Percentiles rank a stretch among this genome's conserved stretches.
Evolutionary conservation across 2,113 vertebrate genomes (phyloP).

Genomic region (Chamaetylas fuelleborni): DNA sequence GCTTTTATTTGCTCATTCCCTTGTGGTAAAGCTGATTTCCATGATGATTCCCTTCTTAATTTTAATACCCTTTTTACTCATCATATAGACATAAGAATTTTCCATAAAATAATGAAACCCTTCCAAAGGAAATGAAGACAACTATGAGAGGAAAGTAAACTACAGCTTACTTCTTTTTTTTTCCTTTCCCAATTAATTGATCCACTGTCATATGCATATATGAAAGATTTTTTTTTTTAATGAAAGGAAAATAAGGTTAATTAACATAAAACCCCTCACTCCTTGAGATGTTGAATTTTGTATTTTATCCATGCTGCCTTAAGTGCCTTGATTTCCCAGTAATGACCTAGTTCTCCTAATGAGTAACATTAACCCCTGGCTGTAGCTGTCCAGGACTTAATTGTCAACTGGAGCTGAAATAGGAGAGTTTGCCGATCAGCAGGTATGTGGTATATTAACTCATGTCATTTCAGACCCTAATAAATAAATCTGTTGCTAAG

Average conservation of each 20-base stretch:
- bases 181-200: conserved; percentile 89
- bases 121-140: conserved; percentile 85
- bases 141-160: conserved; percentile 90
- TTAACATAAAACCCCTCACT: conserved; percentile 98
- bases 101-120: conserved; percentile 89
- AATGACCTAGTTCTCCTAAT: conserved; percentile 99
- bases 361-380: conserved; percentile 99
- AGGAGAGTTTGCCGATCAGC: conserved; percentile 88
- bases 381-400: conserved; percentile 99
- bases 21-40: conserved; percentile 96
- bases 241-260: conserved; percentile 98
- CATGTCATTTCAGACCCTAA: conserved; percentile 87
- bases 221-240: conserved; percentile 84
- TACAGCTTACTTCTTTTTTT: conserved; percentile 74
- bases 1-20: conserved; percentile 95
- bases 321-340: conserved; percentile 99
- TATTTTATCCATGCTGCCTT: conserved; percentile 89
- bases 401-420: conserved; percentile 97
- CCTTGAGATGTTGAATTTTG: conserved; percentile 93
- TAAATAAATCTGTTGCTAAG: conserved; percentile 91
- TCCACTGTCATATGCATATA: conserved; percentile 90
- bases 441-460: conserved; percentile 94
- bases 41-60: conserved; percentile 98
- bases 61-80: conserved; percentile 99
- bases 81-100: conserved; percentile 95